These are phyloP conservation scores for Acanthosepion esculentum DNA, from an alignment of 2,888 invertebrate species.

Conservation along the genomic window DNA sequence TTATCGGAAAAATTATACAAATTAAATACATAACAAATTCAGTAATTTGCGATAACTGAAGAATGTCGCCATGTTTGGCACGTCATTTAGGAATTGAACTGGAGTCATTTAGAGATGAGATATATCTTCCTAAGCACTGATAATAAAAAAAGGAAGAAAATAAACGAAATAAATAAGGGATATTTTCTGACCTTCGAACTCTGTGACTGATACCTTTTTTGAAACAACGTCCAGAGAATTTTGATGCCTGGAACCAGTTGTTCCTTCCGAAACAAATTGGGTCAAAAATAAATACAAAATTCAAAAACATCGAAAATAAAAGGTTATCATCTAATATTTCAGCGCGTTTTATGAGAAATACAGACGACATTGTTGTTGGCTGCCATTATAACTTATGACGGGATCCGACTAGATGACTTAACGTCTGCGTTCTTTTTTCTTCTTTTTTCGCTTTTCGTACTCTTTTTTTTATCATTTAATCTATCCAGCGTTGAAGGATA, in stretches of 20 bases:
- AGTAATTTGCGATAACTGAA: no score
- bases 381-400: neutral
- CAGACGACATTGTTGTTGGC: neutral
- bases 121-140: no score
- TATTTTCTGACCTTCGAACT: neutral
- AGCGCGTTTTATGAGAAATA: neutral
- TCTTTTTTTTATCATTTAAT: no score
- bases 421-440: neutral
- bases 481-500: no score
- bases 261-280: neutral
- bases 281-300: neutral
- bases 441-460: no score
- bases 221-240: neutral
- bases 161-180: neutral
- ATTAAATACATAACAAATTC: no score
- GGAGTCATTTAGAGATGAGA: no score
- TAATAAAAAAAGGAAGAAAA: no score
- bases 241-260: neutral
- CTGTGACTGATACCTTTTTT: neutral
- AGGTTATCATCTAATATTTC: neutral
- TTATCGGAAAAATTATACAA: no score
- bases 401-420: neutral
- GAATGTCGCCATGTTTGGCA: no score
- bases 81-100: no score
- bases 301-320: neutral